These are phyloP conservation scores for Siniperca obscura DNA, from an alignment of 2,797 vertebrate species.

Conservation along the genomic window DNA sequence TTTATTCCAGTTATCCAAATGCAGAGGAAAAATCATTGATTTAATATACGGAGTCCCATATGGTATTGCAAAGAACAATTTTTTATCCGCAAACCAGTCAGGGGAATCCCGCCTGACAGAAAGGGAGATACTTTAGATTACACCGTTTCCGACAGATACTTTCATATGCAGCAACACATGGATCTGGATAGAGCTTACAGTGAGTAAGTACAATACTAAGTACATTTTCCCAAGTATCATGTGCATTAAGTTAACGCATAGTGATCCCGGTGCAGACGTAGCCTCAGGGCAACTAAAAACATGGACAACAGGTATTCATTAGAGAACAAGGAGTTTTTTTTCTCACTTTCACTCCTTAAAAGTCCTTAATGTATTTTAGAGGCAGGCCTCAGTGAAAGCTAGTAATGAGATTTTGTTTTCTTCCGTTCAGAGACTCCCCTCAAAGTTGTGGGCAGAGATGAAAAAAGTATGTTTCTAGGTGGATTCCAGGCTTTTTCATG, in stretches of 20 bases:
- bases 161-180: constrained; percentile 41
- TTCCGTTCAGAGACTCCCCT: not conserved
- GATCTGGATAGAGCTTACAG: constrained; percentile 29
- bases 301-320: constrained; percentile 60
- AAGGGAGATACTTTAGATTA: constrained; percentile 14
- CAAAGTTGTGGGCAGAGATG: constrained; percentile 30
- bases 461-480: constrained; percentile 39
- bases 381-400: constrained; percentile 16
- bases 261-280: constrained; percentile 36
- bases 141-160: constrained; percentile 6
- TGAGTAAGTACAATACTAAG: constrained; percentile 52
- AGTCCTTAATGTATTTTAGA: constrained; percentile 24
- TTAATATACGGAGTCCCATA: constrained; percentile 7
- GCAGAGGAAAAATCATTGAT: not conserved
- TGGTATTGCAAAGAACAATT: not conserved
- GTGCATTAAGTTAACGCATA: constrained; percentile 58
- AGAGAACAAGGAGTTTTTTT: constrained; percentile 32
- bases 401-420: constrained; percentile 14
- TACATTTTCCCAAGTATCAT: constrained; percentile 45
- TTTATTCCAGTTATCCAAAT: not conserved
- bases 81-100: not conserved
- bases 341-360: constrained; percentile 40
- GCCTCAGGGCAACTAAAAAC: constrained; percentile 39
- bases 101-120: constrained; percentile 26
- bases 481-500: constrained; percentile 50